Conservation (phyloP, 2,797 vertebrate genomes). For the Poliocrania exsul region DNA sequence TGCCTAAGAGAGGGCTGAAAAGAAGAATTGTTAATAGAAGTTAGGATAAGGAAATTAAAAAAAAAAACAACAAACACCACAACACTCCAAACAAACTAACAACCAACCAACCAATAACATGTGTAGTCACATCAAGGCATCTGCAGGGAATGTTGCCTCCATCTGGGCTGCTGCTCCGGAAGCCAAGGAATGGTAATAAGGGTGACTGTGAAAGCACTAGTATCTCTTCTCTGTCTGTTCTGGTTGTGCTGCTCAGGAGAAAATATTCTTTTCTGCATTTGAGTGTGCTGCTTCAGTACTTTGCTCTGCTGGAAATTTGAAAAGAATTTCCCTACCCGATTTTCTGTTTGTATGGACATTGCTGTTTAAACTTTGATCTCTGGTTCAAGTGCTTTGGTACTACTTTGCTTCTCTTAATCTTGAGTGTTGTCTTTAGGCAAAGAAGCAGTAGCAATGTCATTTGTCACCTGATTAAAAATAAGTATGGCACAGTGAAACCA, state of each 20-base stretch:
- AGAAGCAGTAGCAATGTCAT: not conserved
- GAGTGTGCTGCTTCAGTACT: not conserved
- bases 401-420: not conserved
- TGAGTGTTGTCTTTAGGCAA: not conserved
- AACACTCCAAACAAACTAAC: not conserved
- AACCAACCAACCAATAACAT: not conserved
- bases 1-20: not conserved
- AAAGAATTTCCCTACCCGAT: not conserved
- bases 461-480: not conserved
- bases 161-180: not conserved
- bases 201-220: accelerated
- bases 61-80: not conserved
- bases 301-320: not conserved
- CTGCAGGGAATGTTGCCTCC: not conserved
- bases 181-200: not conserved
- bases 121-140: no score
- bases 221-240: not conserved
- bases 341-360: not conserved
- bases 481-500: not conserved
- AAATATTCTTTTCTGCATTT: not conserved
- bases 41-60: not conserved
- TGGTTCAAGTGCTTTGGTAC: not conserved
- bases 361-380: not conserved
- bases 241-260: not conserved
- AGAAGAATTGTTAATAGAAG: not conserved